These are phyloP conservation scores for Parelbella ahira DNA, from an alignment of 2,888 invertebrate species.

Conservation along the genomic window DNA sequence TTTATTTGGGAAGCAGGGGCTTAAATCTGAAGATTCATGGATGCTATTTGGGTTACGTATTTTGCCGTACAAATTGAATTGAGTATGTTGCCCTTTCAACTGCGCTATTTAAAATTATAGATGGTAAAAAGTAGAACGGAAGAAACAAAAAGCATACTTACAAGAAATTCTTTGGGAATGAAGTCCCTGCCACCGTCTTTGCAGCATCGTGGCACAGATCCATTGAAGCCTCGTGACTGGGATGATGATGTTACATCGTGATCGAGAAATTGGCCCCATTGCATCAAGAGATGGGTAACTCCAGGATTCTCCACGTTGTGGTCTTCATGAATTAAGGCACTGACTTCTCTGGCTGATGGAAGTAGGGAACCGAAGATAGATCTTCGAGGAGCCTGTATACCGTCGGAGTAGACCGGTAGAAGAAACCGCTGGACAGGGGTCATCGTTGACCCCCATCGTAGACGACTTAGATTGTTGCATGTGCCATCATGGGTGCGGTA, in stretches of 20 bases:
- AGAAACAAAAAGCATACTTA: too few relatives aligned
- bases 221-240: constrained; percentile 88
- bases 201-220: constrained; percentile 89
- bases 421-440: constrained; percentile 91
- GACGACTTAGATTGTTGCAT: constrained; percentile 90
- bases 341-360: constrained; percentile 89
- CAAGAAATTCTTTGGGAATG: constrained; percentile 82
- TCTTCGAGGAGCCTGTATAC: constrained; percentile 78
- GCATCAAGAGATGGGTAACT: constrained; percentile 90
- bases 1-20: too few relatives aligned
- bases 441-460: constrained; percentile 90
- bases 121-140: too few relatives aligned
- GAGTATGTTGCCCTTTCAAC: too few relatives aligned
- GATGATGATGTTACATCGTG: constrained; percentile 92
- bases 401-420: constrained; percentile 91
- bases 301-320: constrained; percentile 83
- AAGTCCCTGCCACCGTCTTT: constrained; percentile 80
- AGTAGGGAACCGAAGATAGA: constrained; percentile 82
- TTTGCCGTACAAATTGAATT: too few relatives aligned
- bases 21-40: too few relatives aligned
- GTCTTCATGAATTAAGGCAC: constrained; percentile 82
- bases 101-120: too few relatives aligned
- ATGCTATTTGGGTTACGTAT: too few relatives aligned
- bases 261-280: constrained; percentile 95
- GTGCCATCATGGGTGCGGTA: constrained; percentile 94